Base-by-base conservation (phyloP, 2,113 vertebrate species). In the Siphamia tubifer region DNA sequence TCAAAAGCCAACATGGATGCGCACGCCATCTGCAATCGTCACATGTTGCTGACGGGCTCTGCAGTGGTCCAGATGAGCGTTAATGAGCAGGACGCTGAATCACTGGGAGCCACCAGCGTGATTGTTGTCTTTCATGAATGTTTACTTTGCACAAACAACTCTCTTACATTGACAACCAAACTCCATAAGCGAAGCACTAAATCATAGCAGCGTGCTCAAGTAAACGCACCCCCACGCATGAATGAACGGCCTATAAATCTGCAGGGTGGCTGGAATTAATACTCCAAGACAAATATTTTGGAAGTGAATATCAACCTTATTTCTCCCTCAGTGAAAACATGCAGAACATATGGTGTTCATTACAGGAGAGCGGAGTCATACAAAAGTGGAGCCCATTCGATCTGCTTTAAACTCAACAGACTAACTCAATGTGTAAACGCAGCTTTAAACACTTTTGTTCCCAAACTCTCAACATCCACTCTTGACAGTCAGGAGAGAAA, bases 311-410 rank as follows among this genome's bases (percentile, higher is more conserved):
- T 57, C 52, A 48, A 7, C 25, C 44, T 56, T 35, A 30, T 45
- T 72, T 35, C 40, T 52, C 36, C n/a, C n/a, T 12, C 54, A 21
- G 52, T 42, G 48, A 78, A 78, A 68, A 43, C 63, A 77, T 16
- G 24, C 28, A 63, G 66, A 56, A 77, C 79, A 85, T 81, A 57
- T 79, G 64, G 71, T 79, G 36, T 63, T 54, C 45, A 79, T 84
- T 77, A 84, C 9, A 7, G 39, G 24, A 67, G 68, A 74, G 27
- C 20, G 19, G 32, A 79, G 48, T 52, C 63, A 13, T 32, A 24
- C 56, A 39, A 74, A 40, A 51, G 28, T 17, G 10, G 24, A 61
- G 40, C 6, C 9, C 52, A 48, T 45, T 56, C 23, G 10, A 68
- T 67, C 55, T 45, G 56, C 13, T 68, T 60, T 21, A 21, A 28